These are phyloP conservation scores for Malurus cyaneus DNA, from an alignment of 2,113 vertebrate species.

Conservation along the genomic window DNA sequence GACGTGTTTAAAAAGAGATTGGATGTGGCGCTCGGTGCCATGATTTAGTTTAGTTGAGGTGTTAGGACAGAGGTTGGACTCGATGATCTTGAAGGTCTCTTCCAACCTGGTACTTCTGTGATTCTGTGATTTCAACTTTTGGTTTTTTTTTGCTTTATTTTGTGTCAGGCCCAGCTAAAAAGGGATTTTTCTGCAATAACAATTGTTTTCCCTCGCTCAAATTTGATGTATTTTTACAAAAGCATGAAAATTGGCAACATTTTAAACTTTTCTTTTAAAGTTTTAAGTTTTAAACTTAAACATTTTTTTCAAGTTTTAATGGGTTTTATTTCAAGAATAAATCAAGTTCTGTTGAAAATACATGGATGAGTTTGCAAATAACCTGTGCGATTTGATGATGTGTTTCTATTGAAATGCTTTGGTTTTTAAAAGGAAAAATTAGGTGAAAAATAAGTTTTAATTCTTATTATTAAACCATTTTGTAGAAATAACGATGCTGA, in stretches of 20 bases:
- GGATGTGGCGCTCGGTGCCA: too few species aligned
- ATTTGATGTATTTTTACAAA: not conserved
- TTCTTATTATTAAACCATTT: not conserved
- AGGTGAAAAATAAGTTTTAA: not conserved
- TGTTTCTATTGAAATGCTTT: not conserved
- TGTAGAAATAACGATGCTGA: not conserved
- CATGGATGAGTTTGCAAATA: not conserved
- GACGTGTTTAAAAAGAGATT: too few species aligned
- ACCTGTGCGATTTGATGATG: not conserved
- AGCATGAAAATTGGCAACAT: not conserved
- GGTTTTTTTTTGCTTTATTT: not conserved
- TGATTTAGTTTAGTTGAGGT: too few species aligned
- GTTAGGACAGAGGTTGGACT: too few species aligned
- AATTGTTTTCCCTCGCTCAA: not conserved
- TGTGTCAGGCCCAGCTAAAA: not conserved
- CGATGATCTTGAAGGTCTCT: too few species aligned
- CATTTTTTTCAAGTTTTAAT: not conserved
- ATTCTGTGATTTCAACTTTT: not conserved
- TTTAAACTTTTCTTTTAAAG: not conserved
- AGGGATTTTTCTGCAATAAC: not conserved
- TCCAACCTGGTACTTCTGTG: too few species aligned
- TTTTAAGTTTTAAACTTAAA: too few species aligned
- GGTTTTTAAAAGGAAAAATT: not conserved
- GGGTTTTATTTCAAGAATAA: not conserved
- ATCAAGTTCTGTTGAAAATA: not conserved